Percentiles rank a stretch among this genome's conserved stretches.
Conservation (phyloP, 2,888 invertebrate species). For the Lasioglossum marginatum region DNA sequence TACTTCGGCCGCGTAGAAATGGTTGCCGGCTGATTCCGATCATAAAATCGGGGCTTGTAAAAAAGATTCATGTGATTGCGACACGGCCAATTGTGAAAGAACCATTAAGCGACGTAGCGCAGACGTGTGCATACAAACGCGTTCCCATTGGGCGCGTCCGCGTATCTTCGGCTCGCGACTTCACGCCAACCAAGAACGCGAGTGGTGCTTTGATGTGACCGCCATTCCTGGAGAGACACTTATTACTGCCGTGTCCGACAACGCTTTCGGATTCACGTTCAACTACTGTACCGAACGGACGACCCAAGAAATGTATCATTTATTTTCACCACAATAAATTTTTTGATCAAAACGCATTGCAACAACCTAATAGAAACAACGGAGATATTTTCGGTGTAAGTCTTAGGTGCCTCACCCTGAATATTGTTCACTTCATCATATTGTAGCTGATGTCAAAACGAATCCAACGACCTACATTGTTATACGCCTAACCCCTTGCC, state of each 20-base stretch:
- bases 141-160: conserved; percentile 77
- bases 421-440: no score
- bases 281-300: conserved; percentile 21
- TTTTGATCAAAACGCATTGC: no score
- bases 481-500: no score
- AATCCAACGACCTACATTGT: no score
- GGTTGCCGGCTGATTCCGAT: conserved; percentile 16
- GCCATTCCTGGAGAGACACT: conserved; percentile 83
- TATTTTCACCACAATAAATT: no score
- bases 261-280: conserved; percentile 26
- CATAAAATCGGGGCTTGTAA: conserved; percentile 28
- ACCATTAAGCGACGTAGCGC: conserved; percentile 75
- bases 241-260: conserved; percentile 76
- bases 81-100: conserved; percentile 71
- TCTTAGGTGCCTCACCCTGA: no score
- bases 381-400: no score
- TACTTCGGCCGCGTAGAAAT: conserved; percentile 22
- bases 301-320: conserved; percentile 23
- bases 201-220: conserved; percentile 82
- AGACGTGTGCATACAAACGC: conserved; percentile 70
- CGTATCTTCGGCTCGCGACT: conserved; percentile 80
- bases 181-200: conserved; percentile 72
- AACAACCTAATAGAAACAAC: no score
- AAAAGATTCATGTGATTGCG: conserved; percentile 48
- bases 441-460: no score